A percentile compares a stretch with the other conserved stretches of the same genome.
These are phyloP conservation scores for Bombus balteatus DNA, from an alignment of 1,140 invertebrate species.

Conservation along the genomic window DNA sequence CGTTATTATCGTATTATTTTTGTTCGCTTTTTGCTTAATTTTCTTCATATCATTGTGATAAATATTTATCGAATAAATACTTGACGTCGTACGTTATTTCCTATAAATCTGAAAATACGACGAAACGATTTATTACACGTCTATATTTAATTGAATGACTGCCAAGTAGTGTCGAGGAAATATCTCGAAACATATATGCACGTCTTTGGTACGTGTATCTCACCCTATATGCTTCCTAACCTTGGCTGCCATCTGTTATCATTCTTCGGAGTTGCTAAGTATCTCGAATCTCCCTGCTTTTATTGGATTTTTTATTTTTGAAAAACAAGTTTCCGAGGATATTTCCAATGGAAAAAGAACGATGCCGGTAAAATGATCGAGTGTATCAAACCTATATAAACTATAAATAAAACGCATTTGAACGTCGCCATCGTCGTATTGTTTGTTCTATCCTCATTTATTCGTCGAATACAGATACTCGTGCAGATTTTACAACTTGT, in stretches of 20 bases:
- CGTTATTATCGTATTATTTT: too few species aligned
- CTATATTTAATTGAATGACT: background rate
- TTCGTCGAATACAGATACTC: slow-evolving; percentile 3
- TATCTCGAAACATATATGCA: background rate
- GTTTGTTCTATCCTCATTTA: background rate
- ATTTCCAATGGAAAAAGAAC: background rate
- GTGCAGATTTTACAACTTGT: background rate
- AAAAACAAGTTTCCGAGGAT: background rate
- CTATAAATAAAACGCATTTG: background rate
- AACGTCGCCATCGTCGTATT: background rate
- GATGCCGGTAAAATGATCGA: background rate
- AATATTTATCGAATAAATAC: background rate
- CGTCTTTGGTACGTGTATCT: background rate
- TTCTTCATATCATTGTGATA: background rate
- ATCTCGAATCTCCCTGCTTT: background rate
- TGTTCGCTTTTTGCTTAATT: background rate
- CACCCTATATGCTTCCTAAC: background rate
- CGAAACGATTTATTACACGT: background rate
- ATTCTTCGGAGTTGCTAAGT: background rate
- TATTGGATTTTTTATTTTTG: too few species aligned
- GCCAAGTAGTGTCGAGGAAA: background rate
- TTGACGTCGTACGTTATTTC: background rate
- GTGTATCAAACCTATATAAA: background rate
- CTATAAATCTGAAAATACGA: background rate
- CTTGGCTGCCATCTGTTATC: slow-evolving; percentile 28